phyloP scores from a whole-genome alignment of 2,797 vertebrate genomes.

The Mallotus villosus region DNA sequence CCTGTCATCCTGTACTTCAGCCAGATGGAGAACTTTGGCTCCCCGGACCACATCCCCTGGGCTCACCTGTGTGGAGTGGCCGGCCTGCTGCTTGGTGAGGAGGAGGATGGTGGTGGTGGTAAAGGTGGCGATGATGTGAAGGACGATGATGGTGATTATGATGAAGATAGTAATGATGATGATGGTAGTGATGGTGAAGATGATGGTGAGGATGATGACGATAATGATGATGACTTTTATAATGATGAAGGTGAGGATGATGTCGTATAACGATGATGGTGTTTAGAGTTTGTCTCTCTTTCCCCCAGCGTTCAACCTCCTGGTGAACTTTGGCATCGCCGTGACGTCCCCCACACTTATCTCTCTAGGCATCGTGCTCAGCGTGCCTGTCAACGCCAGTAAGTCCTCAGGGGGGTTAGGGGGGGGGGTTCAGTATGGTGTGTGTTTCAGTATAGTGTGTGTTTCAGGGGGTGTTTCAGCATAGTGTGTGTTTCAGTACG shows the following conservation, averaged over 20 bases:
- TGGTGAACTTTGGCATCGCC: constrained; percentile 97
- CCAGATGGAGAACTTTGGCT: constrained; percentile 90
- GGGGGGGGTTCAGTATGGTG: too few species aligned
- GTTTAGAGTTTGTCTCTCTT: constrained; percentile 29
- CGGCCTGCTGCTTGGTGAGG: constrained; percentile 86
- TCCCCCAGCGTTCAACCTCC: constrained; percentile 90
- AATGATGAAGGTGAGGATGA: background rate
- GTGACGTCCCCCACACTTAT: constrained; percentile 94
- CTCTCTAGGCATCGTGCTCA: constrained; percentile 93
- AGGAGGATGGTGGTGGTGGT: background rate
- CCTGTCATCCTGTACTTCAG: constrained; percentile 94
- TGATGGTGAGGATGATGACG: constrained; percentile 64
- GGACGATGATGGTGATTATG: background rate
- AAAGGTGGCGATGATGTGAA: background rate
- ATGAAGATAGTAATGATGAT: background rate
- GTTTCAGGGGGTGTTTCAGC: too few species aligned
- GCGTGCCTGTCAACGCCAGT: constrained; percentile 96
- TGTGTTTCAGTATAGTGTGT: too few species aligned
- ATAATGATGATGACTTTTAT: background rate
- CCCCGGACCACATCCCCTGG: constrained; percentile 86
- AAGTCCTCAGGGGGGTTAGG: constrained; percentile 55
- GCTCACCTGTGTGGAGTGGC: constrained; percentile 91
- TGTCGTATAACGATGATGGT: background rate
- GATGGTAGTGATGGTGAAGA: constrained; percentile 66
- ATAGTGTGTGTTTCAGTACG: too few species aligned